phyloP scores from a whole-genome alignment of 2,113 vertebrate genomes.

The Rafetus swinhoei region DNA sequence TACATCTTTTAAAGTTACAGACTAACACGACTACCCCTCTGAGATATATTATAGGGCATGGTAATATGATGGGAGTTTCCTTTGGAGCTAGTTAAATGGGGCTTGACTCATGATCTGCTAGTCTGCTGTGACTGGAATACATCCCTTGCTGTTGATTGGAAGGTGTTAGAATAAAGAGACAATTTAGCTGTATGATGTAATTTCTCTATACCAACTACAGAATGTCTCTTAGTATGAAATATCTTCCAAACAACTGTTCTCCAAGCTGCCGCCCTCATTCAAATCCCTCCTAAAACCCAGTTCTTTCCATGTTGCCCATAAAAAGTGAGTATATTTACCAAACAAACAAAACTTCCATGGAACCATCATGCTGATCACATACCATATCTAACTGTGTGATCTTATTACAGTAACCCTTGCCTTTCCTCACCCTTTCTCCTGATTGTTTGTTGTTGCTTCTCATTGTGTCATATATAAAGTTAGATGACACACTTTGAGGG shows the following conservation, averaged over 20 bases:
- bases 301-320: not conserved
- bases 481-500: not conserved
- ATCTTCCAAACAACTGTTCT: not conserved
- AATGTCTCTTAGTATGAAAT: not conserved
- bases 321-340: not conserved
- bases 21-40: too few species aligned
- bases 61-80: not conserved
- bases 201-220: not conserved
- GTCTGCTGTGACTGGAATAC: not conserved
- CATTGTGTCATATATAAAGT: not conserved
- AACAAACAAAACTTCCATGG: accelerated
- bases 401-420: not conserved
- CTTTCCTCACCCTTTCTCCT: constrained; percentile 15
- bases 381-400: not conserved
- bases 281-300: not conserved
- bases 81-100: not conserved
- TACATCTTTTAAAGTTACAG: not conserved
- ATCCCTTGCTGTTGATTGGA: accelerated
- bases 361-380: not conserved
- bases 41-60: not conserved
- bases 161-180: not conserved
- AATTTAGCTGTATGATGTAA: not conserved
- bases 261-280: not conserved
- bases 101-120: not conserved
- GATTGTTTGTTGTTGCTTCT: not conserved